Evolutionary conservation across 2,888 invertebrate genomes (phyloP), one percentile per base, ranked within the genome.

Genomic region (Empis livida): DNA sequence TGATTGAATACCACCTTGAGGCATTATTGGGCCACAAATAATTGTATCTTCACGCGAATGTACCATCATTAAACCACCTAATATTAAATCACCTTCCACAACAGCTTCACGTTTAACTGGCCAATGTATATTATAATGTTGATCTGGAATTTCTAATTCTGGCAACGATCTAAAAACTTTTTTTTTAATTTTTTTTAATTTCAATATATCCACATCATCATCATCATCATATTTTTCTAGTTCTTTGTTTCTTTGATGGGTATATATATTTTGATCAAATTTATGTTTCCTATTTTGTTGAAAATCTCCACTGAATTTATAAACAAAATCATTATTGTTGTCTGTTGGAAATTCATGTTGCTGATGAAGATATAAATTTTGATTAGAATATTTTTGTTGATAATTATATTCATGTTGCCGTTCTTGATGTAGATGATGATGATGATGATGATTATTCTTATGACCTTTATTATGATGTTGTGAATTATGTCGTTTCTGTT

Each of bases 51-150:
- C 84, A 17, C 91, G 73, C 49, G 87, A 85, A 67, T 91, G 91
- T 13, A 91, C 87, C 92, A 91, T 92, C 87, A 92, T 91, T 43
- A 92, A 75, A 0, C 89, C 91, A 3, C 92, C 92, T 17, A 92
- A 73, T 27, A 87, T 77, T 51, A 92, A 74, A 61, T 89, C 83
- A 0, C 91, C 92, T 56, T 86, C 84, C 9, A 89, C 77, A n/a
- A 81, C 78, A 2, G 87, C 85, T 53, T 86, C 83, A 55, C 78
- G 78, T 63, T 86, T 87, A 30, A 84, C 78, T 1, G 87, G 86
- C 87, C 85, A 85, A 57, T 69, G 72, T 35, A 61, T 35, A 49
- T 49, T 50, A 35, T 52, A 49, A 47, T 53, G 51, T 39, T 52
- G 53, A 38, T 55, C 54, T 49, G 50, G 50, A 14, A 47, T 38